Evolutionary conservation across 2,113 vertebrate genomes (phyloP).

Genomic region (Neomonachus schauinslandi): DNA sequence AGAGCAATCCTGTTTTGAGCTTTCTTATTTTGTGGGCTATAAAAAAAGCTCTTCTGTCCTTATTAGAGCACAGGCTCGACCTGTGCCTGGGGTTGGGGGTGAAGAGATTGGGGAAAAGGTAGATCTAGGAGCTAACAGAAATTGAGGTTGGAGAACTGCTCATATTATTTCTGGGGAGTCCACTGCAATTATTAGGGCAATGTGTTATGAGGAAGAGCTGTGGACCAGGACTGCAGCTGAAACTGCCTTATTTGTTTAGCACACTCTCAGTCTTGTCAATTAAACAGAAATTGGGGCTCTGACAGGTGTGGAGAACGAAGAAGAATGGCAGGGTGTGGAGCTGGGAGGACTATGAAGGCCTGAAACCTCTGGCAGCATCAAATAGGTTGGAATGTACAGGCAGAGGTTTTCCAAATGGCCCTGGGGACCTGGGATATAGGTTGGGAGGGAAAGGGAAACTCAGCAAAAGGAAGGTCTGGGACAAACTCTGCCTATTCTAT

Average conservation of each 20-base stretch:
- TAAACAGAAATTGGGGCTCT: background rate
- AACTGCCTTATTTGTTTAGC: background rate
- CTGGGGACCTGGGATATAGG: background rate
- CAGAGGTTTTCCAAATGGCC: background rate
- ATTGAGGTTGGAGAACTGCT: background rate
- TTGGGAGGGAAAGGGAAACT: background rate
- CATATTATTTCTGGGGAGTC: background rate
- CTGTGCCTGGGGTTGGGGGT: background rate
- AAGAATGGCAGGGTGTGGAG: background rate
- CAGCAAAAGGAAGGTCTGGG: background rate
- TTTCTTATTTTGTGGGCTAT: background rate
- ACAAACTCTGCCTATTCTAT: background rate
- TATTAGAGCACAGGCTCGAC: background rate
- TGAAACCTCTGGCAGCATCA: background rate
- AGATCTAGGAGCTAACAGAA: background rate
- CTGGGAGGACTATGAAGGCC: background rate
- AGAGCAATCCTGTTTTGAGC: background rate
- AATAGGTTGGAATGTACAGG: accelerated
- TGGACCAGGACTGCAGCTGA: background rate
- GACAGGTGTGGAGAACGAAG: background rate
- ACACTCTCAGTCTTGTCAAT: background rate
- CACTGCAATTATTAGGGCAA: accelerated
- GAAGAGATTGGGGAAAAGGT: background rate
- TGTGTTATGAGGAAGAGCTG: background rate
- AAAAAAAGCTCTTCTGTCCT: background rate